Evolutionary conservation across 2,888 invertebrate species (phyloP).

Genomic region (Pherbina coryleti): DNA sequence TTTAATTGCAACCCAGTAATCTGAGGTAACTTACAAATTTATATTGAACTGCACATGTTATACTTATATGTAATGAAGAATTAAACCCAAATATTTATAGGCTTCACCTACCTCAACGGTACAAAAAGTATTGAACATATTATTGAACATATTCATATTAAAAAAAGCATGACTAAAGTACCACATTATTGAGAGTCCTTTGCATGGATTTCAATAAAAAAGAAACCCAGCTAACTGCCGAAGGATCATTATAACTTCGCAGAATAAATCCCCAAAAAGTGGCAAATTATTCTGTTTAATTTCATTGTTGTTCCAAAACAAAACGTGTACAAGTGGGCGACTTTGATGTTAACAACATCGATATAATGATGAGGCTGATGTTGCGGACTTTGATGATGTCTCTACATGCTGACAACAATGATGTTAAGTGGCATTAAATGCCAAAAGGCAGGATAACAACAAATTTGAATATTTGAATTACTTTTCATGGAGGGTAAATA

Average conservation of each 20-base stretch:
- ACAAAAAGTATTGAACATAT: too few relatives aligned
- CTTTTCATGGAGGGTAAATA: neutral
- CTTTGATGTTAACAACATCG: neutral
- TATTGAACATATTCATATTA: too few relatives aligned
- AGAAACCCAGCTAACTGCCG: too few relatives aligned
- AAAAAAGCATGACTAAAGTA: too few relatives aligned
- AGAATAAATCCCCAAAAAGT: neutral
- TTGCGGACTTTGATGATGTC: neutral
- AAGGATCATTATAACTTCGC: neutral
- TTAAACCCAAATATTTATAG: too few relatives aligned
- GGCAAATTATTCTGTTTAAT: neutral
- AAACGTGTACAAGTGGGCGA: neutral
- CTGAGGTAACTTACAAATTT: too few relatives aligned
- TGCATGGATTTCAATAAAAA: too few relatives aligned
- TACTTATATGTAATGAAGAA: too few relatives aligned
- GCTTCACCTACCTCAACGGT: too few relatives aligned
- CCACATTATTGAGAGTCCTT: too few relatives aligned
- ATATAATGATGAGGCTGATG: neutral
- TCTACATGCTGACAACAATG: neutral
- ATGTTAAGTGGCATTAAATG: neutral
- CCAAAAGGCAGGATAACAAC: neutral
- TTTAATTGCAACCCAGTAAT: too few relatives aligned
- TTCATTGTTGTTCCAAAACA: neutral
- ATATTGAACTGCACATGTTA: too few relatives aligned
- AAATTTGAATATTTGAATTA: neutral